Percentiles rank a stretch among this genome's conserved stretches.
phyloP scores from a whole-genome alignment of 2,113 vertebrate species.

The Passer montanus region DNA sequence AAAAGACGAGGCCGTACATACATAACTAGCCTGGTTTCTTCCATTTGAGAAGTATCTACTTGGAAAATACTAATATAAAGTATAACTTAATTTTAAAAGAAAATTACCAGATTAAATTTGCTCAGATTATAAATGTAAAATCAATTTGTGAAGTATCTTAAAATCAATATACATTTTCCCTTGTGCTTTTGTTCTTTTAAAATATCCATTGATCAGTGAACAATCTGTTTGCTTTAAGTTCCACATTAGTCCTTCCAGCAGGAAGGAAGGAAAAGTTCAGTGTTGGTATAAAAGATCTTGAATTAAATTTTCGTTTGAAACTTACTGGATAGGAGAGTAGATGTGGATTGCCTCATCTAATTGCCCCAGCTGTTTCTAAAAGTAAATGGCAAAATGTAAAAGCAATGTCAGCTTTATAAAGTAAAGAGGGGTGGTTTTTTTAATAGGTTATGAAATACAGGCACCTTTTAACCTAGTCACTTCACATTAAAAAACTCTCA shows the following conservation, averaged over 20 bases:
- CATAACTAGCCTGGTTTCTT: background rate
- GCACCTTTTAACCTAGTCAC: background rate
- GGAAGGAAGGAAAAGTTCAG: background rate
- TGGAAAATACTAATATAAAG: background rate
- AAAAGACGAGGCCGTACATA: background rate
- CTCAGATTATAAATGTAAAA: background rate
- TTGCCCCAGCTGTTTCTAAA: background rate
- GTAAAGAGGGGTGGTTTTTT: background rate
- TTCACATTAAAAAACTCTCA: background rate
- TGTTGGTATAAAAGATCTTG: background rate
- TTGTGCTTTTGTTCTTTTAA: background rate
- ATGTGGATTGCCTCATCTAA: background rate
- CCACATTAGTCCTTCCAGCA: background rate
- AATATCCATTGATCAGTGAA: background rate
- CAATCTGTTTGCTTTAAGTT: background rate
- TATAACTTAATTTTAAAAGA: background rate
- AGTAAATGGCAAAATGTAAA: background rate
- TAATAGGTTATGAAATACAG: background rate
- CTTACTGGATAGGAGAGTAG: background rate
- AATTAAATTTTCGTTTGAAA: background rate
- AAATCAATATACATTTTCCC: background rate
- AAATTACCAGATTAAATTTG: background rate
- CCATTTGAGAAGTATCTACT: background rate
- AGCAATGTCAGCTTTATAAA: background rate
- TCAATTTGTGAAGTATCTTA: background rate